These are phyloP conservation scores for Eupelmus urozonus DNA, from an alignment of 2,888 invertebrate species.

Conservation along the genomic window DNA sequence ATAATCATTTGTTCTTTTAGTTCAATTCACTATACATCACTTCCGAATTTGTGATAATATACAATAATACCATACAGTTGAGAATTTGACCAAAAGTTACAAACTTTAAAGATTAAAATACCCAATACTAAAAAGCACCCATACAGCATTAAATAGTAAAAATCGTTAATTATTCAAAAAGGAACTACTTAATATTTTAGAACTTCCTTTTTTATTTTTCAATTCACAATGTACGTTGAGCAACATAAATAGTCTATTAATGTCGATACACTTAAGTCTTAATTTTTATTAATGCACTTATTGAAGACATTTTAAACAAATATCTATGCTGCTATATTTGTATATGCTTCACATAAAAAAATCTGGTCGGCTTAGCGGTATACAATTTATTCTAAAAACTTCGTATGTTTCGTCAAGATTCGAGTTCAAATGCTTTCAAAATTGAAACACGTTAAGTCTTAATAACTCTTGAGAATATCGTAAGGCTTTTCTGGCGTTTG, in stretches of 20 bases:
- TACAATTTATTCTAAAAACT: conserved; percentile 53
- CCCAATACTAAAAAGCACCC: conserved; percentile 46
- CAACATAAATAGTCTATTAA: conserved; percentile 56
- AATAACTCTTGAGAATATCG: conserved; percentile 40
- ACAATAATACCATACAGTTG: conserved; percentile 13
- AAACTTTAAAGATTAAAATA: conserved; percentile 37
- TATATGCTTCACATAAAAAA: conserved; percentile 50
- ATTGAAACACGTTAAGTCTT: conserved; percentile 49
- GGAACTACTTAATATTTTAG: conserved; percentile 45
- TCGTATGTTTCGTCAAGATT: conserved; percentile 43
- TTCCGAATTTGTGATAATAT: conserved; percentile 21
- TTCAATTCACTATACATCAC: conserved; percentile 17
- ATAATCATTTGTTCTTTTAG: conserved; percentile 31
- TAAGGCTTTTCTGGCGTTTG: conserved; percentile 55
- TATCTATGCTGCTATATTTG: conserved; percentile 21
- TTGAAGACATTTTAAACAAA: conserved; percentile 48
- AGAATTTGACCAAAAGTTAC: conserved; percentile 33
- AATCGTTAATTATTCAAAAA: conserved; percentile 46
- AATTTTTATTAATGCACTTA: conserved; percentile 55
- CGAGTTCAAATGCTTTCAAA: conserved; percentile 42
- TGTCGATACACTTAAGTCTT: conserved; percentile 54
- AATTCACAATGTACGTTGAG: conserved; percentile 41
- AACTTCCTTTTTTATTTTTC: conserved; percentile 27
- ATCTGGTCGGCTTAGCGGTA: conserved; percentile 17
- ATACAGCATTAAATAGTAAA: conserved; percentile 34